Percentiles rank a stretch among this genome's conserved stretches.
These are phyloP conservation scores for Spodoptera littoralis DNA, from an alignment of 2,888 invertebrate species.

Conservation along the genomic window DNA sequence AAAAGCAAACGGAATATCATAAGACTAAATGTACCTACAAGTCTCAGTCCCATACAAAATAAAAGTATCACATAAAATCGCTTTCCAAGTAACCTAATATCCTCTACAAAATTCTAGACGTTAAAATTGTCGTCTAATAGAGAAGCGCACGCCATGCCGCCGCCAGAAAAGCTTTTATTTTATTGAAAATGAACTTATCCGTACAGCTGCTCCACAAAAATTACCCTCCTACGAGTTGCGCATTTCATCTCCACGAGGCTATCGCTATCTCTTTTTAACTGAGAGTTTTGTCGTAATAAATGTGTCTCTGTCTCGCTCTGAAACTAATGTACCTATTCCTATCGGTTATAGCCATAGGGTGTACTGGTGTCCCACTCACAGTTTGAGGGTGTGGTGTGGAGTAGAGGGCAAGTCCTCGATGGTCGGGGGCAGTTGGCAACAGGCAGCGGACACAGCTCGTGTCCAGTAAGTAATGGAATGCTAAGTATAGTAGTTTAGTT, in stretches of 20 bases:
- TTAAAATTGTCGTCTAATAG: conserved; percentile 30
- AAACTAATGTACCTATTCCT: conserved; percentile 47
- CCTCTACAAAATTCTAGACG: conserved; percentile 39
- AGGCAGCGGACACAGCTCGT: conserved; percentile 31
- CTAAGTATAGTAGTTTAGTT: too few relatives aligned
- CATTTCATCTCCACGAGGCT: conserved; percentile 60
- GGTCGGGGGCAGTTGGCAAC: conserved; percentile 33
- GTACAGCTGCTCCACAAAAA: conserved; percentile 69
- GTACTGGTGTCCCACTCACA: conserved; percentile 42
- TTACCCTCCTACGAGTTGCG: conserved; percentile 65
- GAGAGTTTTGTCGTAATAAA: conserved; percentile 28
- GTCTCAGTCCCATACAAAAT: conserved; percentile 10
- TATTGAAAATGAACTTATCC: conserved; percentile 73
- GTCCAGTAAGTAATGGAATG: conserved; percentile 37
- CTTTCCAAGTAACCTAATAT: conserved; percentile 31
- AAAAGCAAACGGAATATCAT: too few relatives aligned
- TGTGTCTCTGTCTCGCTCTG: conserved; percentile 23
- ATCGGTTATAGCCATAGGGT: conserved; percentile 41
- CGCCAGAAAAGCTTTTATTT: conserved; percentile 65
- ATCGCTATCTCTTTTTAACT: conserved; percentile 56
- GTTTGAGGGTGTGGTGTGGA: conserved; percentile 49
- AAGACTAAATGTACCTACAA: neutral
- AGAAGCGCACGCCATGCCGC: conserved; percentile 29
- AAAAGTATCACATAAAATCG: neutral
- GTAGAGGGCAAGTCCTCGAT: conserved; percentile 39